Evolutionary conservation across 2,113 vertebrate genomes (phyloP), one percentile per base, ranked within the genome.

Genomic region (Gasterosteus nipponicus): DNA sequence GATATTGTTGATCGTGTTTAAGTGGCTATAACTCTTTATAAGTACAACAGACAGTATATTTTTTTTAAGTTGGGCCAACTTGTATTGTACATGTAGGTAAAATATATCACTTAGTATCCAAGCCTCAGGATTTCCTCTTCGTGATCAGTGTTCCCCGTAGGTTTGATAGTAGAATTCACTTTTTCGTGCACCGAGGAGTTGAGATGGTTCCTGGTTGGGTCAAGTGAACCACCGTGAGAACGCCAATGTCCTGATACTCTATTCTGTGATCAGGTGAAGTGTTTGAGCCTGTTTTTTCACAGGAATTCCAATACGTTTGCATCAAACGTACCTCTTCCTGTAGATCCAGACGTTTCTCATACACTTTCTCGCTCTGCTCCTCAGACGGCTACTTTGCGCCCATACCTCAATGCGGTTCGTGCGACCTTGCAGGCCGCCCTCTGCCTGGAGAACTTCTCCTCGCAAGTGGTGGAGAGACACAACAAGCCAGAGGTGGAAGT

Each of bases 401-500:
- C 98, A 33, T 99, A 99, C 90, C 95, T 99, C 89, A 98, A 96
- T 70, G 97, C 98, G 29, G 98, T 98, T 86, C 97, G 97, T 38
- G 96, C 98, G 82, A 99, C 98, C 0, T 94, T 99, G 90, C 97
- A 99, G 94, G 97, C 97, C 7, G 97, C 98, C 35, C 95, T 99
- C 72, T 99, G 98, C 92, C 91, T 99, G 93, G 98, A 99, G 94
- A 99, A 98, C 77, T 99, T 99, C 93, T 99, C 98, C 58, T 99
- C 97, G 10, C 98, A 99, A 78, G 98, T 99, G 49, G 98, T 99
- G 84, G 98, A 99, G 88, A 93, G 98, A 80, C 98, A 99, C 92
- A 99, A 99, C 94, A 99, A 99, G 69, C 98, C 98, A 0, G 98
- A 99, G 85, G 98, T 99, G 86, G 98, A 99, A 94, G 98, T 99